These are phyloP conservation scores for Orchestia grillus DNA, from an alignment of 1,140 invertebrate species.

Conservation along the genomic window DNA sequence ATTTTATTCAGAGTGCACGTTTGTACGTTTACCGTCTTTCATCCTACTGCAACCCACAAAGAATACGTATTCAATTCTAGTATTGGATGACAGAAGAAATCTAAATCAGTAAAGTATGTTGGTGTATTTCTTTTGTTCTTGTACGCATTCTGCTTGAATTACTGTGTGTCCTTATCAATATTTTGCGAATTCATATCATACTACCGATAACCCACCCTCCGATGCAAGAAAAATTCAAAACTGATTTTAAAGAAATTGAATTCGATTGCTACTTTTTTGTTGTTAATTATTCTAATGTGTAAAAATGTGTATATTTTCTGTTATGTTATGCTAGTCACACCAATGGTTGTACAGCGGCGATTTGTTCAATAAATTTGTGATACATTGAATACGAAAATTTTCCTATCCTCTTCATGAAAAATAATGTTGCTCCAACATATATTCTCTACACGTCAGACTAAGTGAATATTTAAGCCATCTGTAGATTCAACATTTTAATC, in stretches of 20 bases:
- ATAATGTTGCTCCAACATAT: neutral
- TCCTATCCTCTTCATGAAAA: neutral
- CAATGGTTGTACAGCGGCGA: conserved; percentile 15
- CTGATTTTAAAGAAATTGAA: neutral
- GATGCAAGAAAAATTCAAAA: neutral
- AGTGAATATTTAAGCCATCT: too few relatives aligned
- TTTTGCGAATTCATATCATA: neutral
- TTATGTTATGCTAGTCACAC: conserved; percentile 32
- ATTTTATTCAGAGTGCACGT: neutral
- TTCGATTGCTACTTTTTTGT: neutral
- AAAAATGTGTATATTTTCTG: neutral
- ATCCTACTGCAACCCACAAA: neutral
- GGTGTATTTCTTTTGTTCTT: neutral
- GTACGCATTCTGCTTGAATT: neutral
- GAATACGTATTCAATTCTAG: neutral
- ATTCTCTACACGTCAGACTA: too few relatives aligned
- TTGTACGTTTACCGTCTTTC: neutral
- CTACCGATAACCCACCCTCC: neutral
- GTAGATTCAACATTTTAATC: too few relatives aligned
- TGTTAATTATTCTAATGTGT: neutral
- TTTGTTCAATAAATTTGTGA: conserved; percentile 41
- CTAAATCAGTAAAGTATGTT: neutral
- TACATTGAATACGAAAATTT: neutral
- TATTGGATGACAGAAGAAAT: too few relatives aligned
- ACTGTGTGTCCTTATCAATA: neutral